A percentile compares a stretch with the other conserved stretches of the same genome.
Evolutionary conservation across 2,888 invertebrate species (phyloP).

Genomic region (Tachina lurida): DNA sequence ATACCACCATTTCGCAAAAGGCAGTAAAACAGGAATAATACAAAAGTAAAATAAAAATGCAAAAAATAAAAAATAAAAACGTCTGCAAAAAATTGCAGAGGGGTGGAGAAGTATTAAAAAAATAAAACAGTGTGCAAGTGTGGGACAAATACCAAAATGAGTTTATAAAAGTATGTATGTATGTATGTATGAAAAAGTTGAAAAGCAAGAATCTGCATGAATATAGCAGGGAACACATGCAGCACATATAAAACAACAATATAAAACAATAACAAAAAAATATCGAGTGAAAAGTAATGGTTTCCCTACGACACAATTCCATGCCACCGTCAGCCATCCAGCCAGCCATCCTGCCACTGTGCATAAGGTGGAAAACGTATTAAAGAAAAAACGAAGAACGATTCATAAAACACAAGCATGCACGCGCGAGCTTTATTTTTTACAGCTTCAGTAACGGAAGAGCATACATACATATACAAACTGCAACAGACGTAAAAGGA

Average conservation of each 20-base stretch:
- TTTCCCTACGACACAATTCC: slow-evolving; percentile 38
- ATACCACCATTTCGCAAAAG: slow-evolving; percentile 54
- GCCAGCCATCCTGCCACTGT: slow-evolving; percentile 5
- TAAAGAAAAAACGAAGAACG: slow-evolving; percentile 33
- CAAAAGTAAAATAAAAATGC: slow-evolving; percentile 24
- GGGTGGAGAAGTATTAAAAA: slow-evolving; percentile 19
- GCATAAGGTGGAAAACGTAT: slow-evolving; percentile 22
- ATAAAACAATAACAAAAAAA: slow-evolving; percentile 31
- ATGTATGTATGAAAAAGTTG: background rate
- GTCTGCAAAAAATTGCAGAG: background rate
- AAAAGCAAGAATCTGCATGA: slow-evolving; percentile 42
- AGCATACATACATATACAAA: slow-evolving; percentile 53
- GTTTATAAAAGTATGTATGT: background rate
- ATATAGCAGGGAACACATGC: slow-evolving; percentile 49
- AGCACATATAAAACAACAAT: slow-evolving; percentile 35
- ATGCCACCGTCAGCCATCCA: background rate
- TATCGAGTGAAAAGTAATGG: slow-evolving; percentile 53
- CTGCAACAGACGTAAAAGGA: slow-evolving; percentile 54
- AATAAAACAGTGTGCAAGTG: slow-evolving; percentile 5
- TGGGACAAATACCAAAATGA: slow-evolving; percentile 7
- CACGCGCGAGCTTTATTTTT: slow-evolving; percentile 48
- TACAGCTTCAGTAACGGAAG: slow-evolving; percentile 58
- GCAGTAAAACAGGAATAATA: slow-evolving; percentile 13
- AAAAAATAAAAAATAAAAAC: background rate
- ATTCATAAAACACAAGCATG: slow-evolving; percentile 23